Evolutionary conservation across 2,797 vertebrate genomes (phyloP), one percentile per base, ranked within the genome.

Genomic region (Florisuga fusca): DNA sequence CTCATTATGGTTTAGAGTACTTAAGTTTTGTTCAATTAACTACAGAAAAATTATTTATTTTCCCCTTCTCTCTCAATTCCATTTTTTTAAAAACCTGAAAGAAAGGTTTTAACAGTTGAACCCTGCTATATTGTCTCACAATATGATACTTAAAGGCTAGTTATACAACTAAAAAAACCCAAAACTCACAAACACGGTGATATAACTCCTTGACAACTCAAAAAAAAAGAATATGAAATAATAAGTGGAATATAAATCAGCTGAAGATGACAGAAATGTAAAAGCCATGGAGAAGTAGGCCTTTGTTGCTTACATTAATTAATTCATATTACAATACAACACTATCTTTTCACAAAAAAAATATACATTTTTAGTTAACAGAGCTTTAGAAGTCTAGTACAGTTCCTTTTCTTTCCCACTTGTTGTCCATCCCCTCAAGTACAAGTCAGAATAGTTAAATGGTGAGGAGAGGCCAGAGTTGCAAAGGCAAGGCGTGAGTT

Each of bases 381-480:
- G 41, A 69, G 16, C 18, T 92, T 79, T 68, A 68, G n/a, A 69
- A 81, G 19, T 20, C 34, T 41, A 48, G 38, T 48, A 41, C 4
- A 15, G 12, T 41, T 78, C 31, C 23, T 4, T 73, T 90, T 84
- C 55, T 84, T 84, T 87, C 41, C 10, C 55, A 31, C 9, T 48
- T 53, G 33, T 16, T 6, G 19, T 41, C 41, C 12, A 43, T 89
- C 48, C 80, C 36, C 64, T 87, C 33, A 64, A 31, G 68, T 54
- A 87, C 50, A 64, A 51, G 68, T 89, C 36, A 62, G 67, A 84
- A 73, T 2, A 67, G 75, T 74, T 95, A 94, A 95, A 45, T 31
- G 54, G 38, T 81, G 79, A 78, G 87, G 89, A 93, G n/a, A 93
- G 85, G 85, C 86, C 66, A 48, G 69, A 71, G 66, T 63, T 81